Conservation (phyloP, 2,113 vertebrate genomes). For the Tursiops truncatus region DNA sequence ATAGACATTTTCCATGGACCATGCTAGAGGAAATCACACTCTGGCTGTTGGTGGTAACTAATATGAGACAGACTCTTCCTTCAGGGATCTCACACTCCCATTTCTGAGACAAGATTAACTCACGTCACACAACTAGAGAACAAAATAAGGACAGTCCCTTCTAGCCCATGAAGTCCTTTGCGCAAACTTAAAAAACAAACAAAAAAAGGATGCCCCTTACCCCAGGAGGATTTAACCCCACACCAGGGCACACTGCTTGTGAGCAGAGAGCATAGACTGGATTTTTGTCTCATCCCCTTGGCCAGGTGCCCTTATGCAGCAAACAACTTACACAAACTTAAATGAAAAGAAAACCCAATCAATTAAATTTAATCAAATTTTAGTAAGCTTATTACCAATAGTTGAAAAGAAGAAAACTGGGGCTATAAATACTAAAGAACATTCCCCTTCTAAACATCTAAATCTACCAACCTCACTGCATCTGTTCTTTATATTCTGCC, state of each 20-base stretch:
- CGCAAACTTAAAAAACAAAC: not conserved
- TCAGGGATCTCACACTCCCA: not conserved
- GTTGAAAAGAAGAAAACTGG: not conserved
- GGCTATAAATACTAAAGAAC: not conserved
- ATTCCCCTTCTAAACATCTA: not conserved
- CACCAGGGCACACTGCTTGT: not conserved
- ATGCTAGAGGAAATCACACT: not conserved
- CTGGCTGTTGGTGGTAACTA: not conserved
- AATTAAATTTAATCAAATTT: not conserved
- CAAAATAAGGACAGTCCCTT: not conserved
- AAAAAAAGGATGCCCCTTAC: fast-evolving
- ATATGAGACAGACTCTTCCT: not conserved
- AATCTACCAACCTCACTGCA: not conserved
- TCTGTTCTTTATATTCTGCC: not conserved
- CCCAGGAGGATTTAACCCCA: not conserved
- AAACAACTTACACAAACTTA: not conserved
- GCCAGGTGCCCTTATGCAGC: not conserved
- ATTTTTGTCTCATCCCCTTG: not conserved
- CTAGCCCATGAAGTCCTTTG: not conserved
- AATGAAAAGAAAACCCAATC: not conserved
- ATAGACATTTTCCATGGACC: not conserved
- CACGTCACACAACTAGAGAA: not conserved
- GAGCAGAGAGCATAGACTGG: not conserved
- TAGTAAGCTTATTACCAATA: not conserved
- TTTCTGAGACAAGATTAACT: not conserved